Percentiles rank a stretch among this genome's conserved stretches.
Evolutionary conservation across 2,797 vertebrate species (phyloP).

Genomic region (Sebastes vulpes): DNA sequence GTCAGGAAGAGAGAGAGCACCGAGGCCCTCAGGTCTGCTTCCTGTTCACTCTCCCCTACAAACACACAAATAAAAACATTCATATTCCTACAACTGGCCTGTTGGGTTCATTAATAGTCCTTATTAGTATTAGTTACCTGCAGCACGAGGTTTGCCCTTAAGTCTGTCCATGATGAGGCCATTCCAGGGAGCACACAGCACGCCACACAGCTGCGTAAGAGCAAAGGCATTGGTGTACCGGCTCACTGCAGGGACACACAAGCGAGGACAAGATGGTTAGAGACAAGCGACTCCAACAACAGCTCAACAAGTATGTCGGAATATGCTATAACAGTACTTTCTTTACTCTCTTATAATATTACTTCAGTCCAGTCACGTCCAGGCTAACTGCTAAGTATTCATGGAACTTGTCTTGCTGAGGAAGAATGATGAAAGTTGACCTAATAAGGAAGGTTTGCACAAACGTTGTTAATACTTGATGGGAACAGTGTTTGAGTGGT

Average conservation of each 20-base stretch:
- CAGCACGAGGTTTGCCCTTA: conserved; percentile 80
- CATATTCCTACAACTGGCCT: not conserved
- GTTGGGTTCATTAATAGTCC: not conserved
- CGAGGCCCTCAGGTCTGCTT: not conserved
- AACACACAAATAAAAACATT: not conserved
- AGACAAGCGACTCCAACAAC: not conserved
- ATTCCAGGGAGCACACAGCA: conserved; percentile 94
- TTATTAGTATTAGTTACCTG: conserved; percentile 62
- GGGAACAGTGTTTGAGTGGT: not conserved
- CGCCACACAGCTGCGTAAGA: conserved; percentile 92
- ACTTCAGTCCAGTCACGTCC: not conserved
- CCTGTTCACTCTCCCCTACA: not conserved
- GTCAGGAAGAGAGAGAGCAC: not conserved
- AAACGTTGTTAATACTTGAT: not conserved
- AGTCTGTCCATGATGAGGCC: conserved; percentile 92
- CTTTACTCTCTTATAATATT: not conserved
- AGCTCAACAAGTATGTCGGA: not conserved
- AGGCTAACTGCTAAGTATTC: not conserved
- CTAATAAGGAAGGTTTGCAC: not conserved
- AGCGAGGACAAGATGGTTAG: not conserved
- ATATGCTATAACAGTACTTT: not conserved
- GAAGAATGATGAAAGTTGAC: not conserved
- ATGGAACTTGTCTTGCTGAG: not conserved
- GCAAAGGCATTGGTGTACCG: conserved; percentile 93
- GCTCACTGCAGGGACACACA: conserved; percentile 85